Evolutionary conservation across 2,797 vertebrate genomes (phyloP).

Genomic region (Macropodus opercularis): DNA sequence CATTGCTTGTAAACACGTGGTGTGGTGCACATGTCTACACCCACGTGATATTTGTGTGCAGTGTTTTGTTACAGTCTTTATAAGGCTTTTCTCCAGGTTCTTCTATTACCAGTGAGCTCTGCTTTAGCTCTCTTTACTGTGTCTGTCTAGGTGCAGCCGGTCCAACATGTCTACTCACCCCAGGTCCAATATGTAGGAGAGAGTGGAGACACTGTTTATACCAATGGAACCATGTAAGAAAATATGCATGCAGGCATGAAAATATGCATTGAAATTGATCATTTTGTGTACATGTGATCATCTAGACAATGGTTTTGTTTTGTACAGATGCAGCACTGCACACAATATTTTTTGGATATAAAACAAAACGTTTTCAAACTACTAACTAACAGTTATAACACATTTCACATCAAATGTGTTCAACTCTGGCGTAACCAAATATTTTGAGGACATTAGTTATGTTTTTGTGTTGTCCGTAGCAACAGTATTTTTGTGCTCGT

Average conservation of each 20-base stretch:
- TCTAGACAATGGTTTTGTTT: not conserved
- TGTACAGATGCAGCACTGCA: not conserved
- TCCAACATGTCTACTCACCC: slow-evolving; percentile 92
- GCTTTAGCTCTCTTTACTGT: slow-evolving; percentile 21
- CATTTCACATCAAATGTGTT: too few species aligned
- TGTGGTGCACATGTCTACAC: slow-evolving; percentile 5
- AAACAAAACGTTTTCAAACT: slow-evolving; percentile 10
- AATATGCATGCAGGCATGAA: not conserved
- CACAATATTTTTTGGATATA: slow-evolving; percentile 21
- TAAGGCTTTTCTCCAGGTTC: not conserved
- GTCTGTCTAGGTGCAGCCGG: slow-evolving; percentile 84
- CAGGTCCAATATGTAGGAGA: slow-evolving; percentile 96
- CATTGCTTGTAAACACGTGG: slow-evolving; percentile 1
- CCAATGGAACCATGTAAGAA: slow-evolving; percentile 94
- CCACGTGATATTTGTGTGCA: not conserved
- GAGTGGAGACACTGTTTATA: slow-evolving; percentile 91
- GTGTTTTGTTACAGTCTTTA: not conserved
- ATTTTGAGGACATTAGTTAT: not conserved
- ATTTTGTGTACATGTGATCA: not conserved
- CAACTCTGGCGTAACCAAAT: slow-evolving; percentile 2
- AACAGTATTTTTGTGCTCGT: not conserved
- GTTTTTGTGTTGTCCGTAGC: not conserved
- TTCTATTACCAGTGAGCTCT: not conserved
- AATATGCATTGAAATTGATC: not conserved
- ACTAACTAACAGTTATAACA: too few species aligned